Evolutionary conservation across 64 coral and sea anemone species (phyloP).

Genomic region (Actinia tenebrosa): DNA sequence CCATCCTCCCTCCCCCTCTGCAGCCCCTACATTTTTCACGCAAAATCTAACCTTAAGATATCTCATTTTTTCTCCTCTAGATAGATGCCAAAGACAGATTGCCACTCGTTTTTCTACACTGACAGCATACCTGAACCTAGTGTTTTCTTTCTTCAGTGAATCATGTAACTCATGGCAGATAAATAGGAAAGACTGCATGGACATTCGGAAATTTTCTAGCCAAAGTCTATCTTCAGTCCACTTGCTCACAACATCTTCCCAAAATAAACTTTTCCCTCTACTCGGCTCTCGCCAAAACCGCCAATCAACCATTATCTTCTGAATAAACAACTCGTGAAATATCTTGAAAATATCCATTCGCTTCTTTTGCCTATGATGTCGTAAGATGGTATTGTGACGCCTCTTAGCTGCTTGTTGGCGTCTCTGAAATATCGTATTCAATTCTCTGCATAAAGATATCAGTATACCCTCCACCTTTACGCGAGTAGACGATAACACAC

Average conservation of each 20-base stretch:
- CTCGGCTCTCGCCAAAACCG: neutral
- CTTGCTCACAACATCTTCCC: neutral
- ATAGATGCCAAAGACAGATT: slow-evolving; percentile 15
- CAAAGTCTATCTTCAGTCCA: slow-evolving; percentile 26
- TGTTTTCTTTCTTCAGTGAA: slow-evolving; percentile 23
- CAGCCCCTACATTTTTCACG: too few relatives aligned
- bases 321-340: slow-evolving; percentile 1
- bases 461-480: neutral
- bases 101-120: slow-evolving; percentile 13
- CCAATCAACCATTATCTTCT: neutral
- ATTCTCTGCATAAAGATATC: neutral
- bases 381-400: slow-evolving; percentile 1
- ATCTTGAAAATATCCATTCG: neutral
- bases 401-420: slow-evolving; percentile 2
- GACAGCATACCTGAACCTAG: slow-evolving; percentile 20
- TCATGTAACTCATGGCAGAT: slow-evolving; percentile 33
- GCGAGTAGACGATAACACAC: neutral
- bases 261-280: neutral
- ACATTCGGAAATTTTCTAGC: slow-evolving; percentile 21
- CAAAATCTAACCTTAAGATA: too few relatives aligned
- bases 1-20: too few relatives aligned
- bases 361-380: neutral
- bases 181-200: slow-evolving; percentile 21
- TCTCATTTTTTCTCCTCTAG: slow-evolving; percentile 13
- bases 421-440: slow-evolving; percentile 6